Evolutionary conservation across 2,797 vertebrate species (phyloP).

Genomic region (Epinephelus coioides): DNA sequence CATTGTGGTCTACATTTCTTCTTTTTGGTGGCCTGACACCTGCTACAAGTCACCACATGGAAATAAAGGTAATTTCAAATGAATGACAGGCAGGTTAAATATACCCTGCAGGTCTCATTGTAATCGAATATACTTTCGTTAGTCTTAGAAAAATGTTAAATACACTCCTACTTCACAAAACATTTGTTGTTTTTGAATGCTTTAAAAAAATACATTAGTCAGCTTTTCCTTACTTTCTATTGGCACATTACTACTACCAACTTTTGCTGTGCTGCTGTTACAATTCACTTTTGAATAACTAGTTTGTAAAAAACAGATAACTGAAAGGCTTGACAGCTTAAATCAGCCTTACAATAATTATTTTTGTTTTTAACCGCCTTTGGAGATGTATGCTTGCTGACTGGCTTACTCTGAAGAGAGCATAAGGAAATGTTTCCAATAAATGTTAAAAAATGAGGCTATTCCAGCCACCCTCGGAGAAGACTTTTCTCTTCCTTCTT

Average conservation of each 20-base stretch:
- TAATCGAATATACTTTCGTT: no score
- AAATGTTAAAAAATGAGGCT: neutral
- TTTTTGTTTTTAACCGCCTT: neutral
- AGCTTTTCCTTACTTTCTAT: neutral
- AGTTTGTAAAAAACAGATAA: neutral
- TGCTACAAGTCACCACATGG: neutral
- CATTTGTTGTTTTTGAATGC: neutral
- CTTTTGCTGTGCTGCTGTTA: neutral
- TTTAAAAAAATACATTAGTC: neutral
- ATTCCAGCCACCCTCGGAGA: neutral
- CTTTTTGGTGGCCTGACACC: conserved; percentile 7
- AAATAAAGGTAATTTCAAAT: neutral
- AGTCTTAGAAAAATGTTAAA: neutral
- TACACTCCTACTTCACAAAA: neutral
- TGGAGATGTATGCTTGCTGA: neutral
- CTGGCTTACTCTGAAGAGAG: neutral
- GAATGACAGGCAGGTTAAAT: neutral
- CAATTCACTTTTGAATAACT: neutral
- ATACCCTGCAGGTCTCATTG: neutral
- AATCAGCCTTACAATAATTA: neutral
- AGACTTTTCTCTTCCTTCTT: conserved; percentile 21
- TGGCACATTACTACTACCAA: neutral
- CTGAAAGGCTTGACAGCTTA: neutral
- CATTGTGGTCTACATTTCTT: neutral
- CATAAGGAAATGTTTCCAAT: neutral